Conservation (phyloP, 2,888 invertebrate species). For the Allolobophora icterica region DNA sequence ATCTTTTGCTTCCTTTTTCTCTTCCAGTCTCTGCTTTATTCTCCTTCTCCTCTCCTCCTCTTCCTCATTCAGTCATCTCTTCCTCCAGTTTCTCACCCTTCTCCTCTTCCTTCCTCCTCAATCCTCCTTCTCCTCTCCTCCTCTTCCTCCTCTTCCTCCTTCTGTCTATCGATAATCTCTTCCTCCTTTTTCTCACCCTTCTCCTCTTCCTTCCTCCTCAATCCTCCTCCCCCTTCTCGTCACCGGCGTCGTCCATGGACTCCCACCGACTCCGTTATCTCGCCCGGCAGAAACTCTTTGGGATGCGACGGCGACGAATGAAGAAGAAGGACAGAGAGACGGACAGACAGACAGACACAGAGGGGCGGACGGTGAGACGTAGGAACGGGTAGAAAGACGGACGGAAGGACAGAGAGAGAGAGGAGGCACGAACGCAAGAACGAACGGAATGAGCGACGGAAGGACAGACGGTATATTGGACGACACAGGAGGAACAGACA, state of each 20-base stretch:
- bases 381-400: background rate
- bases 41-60: no score
- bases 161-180: no score
- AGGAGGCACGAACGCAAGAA: no score
- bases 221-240: background rate
- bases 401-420: background rate
- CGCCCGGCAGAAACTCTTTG: background rate
- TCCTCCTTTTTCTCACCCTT: no score
- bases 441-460: no score
- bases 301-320: background rate
- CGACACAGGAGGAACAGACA: no score
- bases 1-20: background rate
- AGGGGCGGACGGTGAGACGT: background rate
- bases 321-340: background rate
- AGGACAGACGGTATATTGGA: no score
- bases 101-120: background rate
- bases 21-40: no score
- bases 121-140: background rate
- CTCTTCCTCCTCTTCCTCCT: background rate
- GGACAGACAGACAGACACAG: background rate
- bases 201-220: background rate
- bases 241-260: background rate
- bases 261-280: background rate
- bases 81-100: no score
- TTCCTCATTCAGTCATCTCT: background rate